Conservation (phyloP, 2,113 vertebrate species). For the Xenopus laevis region DNA sequence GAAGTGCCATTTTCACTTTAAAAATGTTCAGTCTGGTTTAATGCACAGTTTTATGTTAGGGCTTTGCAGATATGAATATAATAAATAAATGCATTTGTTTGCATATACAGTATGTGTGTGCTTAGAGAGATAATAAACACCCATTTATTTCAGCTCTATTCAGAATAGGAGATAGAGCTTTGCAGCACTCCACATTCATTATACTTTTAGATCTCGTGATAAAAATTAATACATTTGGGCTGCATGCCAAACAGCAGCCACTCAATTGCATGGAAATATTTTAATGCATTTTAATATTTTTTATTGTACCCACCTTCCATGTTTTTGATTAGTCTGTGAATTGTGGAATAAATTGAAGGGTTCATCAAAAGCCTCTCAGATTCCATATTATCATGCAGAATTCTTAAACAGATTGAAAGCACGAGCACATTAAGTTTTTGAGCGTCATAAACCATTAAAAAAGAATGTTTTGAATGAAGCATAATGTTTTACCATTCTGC, state of each 20-base stretch:
- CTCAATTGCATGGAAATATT: slow-evolving; percentile 18
- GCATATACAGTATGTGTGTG: background rate
- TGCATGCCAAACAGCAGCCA: background rate
- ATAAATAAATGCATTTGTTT: background rate
- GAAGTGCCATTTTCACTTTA: no score
- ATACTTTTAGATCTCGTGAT: background rate
- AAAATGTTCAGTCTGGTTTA: no score
- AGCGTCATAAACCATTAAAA: background rate
- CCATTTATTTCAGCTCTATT: background rate
- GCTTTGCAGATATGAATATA: background rate
- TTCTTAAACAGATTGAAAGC: slow-evolving; percentile 11
- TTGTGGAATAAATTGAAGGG: slow-evolving; percentile 36
- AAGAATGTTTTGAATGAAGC: no score
- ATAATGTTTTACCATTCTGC: no score
- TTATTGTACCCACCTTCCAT: slow-evolving; percentile 13
- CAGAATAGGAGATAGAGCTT: background rate
- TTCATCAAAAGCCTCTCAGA: slow-evolving; percentile 33
- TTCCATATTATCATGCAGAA: slow-evolving; percentile 28
- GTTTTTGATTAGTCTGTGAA: slow-evolving; percentile 24
- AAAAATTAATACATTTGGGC: slow-evolving; percentile 1
- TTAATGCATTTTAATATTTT: slow-evolving; percentile 33
- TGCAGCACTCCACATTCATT: background rate
- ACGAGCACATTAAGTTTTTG: slow-evolving; percentile 20
- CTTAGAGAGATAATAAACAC: background rate
- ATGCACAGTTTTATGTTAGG: background rate